Base-by-base conservation (phyloP, 1,140 invertebrate species). In the Aphelenchoides avenae region DNA sequence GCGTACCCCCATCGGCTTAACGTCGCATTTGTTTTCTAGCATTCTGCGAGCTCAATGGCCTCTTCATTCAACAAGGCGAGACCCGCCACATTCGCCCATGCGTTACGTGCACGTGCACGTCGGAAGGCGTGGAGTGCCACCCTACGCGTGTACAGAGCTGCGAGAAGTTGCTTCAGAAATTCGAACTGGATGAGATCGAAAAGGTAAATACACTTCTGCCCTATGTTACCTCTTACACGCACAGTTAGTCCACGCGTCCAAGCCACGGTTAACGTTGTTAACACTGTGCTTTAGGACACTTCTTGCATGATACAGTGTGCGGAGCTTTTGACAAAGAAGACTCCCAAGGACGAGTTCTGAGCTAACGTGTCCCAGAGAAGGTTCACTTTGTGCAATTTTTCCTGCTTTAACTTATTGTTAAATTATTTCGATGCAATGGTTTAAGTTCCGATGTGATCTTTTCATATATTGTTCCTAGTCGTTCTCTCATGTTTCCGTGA, bases 91-190 rank as follows among this genome's bases (percentile, higher is more conserved):
- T 71, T 9, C 70, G 66, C 5, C 65, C 65, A 6, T 71, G 68
- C 44, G 37, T 72, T 2, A 72, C 59, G 7, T 71, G 68, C 36
- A 61, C 49, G n/a, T 71, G 68, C 27, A 71, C 68, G 15, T 31
- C 61, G 29, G 71, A 75, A 39, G 68, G 68, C 26, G 56, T 68
- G 30, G 60, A 71, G 52, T 71, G 68, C 44, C 55, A 70, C 31
- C 61, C 68, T n/a, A 43, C 56, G 4, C 36, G 39, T 50, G 50
- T 71, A 24, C 27, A 15, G 13, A 73, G 61, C 15, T 71, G 68
- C 40, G 62, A 70, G 42, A 61, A 71, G 30, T 48, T 71, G 9
- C 40, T 68, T 5, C 42, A 75, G 13, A 70, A 58, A 52, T 71
- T 57, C 37, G 62, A 64, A n/a, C 29, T 55, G 29, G 22, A 37